phyloP scores from a whole-genome alignment of 2,113 vertebrate species.

The Romanogobio albipinnatus region DNA sequence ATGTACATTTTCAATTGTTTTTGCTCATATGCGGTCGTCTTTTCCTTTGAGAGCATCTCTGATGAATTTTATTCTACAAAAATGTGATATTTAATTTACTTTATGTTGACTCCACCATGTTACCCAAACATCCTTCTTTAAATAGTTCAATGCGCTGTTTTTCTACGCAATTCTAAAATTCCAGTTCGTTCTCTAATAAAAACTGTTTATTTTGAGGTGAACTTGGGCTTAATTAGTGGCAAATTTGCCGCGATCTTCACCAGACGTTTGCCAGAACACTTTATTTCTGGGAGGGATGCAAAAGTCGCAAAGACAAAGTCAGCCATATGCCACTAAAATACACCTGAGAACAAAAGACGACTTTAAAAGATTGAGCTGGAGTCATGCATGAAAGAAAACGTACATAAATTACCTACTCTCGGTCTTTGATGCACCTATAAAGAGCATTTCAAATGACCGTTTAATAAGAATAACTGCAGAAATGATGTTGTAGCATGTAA shows the following conservation, averaged over 20 bases:
- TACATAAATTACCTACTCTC: not conserved
- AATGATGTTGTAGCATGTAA: not conserved
- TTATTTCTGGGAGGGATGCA: not conserved
- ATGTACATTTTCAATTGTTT: not conserved
- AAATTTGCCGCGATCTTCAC: not conserved
- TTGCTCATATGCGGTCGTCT: not conserved
- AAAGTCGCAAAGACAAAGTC: not conserved
- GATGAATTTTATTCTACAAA: too few relatives aligned
- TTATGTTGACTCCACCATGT: not conserved
- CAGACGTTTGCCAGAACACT: not conserved
- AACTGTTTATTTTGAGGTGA: not conserved
- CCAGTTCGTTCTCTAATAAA: not conserved
- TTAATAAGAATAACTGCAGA: conserved; percentile 2
- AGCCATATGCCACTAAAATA: not conserved
- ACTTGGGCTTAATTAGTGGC: not conserved
- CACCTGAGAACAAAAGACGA: not conserved
- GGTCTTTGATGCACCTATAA: conserved; percentile 1
- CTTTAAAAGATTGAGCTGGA: not conserved
- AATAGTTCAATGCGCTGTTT: not conserved
- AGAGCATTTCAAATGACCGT: conserved; percentile 15
- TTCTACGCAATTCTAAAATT: not conserved
- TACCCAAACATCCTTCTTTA: not conserved
- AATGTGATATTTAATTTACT: not conserved
- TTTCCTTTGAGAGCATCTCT: not conserved
- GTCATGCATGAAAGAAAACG: not conserved